These are phyloP conservation scores for Eremobia ochroleuca DNA, from an alignment of 2,888 invertebrate species.

Conservation along the genomic window DNA sequence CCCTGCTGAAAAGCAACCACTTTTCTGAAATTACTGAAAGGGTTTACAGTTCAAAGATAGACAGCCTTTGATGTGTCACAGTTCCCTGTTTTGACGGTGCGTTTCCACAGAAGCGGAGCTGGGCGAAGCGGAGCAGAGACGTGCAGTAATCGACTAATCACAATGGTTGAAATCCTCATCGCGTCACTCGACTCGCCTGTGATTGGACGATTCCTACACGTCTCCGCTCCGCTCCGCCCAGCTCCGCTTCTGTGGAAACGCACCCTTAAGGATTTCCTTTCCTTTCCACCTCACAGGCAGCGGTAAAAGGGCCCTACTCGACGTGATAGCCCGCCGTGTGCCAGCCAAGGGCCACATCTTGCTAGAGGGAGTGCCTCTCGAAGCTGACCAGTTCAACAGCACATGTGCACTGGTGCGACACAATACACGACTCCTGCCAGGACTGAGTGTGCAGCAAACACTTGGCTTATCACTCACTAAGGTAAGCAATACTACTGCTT, in stretches of 20 bases:
- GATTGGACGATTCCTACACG: too few relatives aligned
- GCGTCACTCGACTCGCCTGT: too few relatives aligned
- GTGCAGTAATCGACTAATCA: too few relatives aligned
- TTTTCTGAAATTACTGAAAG: not conserved
- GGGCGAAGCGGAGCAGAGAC: too few relatives aligned
- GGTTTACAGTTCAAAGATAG: not conserved
- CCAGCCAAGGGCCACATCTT: slow-evolving; percentile 97
- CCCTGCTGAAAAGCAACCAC: not conserved
- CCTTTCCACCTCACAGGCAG: slow-evolving; percentile 92
- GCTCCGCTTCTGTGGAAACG: too few relatives aligned
- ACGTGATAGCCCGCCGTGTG: slow-evolving; percentile 96
- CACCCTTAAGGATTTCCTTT: not conserved
- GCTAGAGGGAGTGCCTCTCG: slow-evolving; percentile 96
- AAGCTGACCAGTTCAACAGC: slow-evolving; percentile 95
- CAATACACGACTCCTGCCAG: slow-evolving; percentile 95
- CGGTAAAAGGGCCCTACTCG: slow-evolving; percentile 98
- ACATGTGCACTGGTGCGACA: slow-evolving; percentile 97
- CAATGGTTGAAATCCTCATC: too few relatives aligned
- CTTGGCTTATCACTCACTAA: slow-evolving; percentile 95
- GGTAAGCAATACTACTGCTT: slow-evolving; percentile 81
- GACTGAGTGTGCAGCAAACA: slow-evolving; percentile 97
- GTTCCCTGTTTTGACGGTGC: too few relatives aligned
- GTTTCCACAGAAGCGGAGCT: too few relatives aligned
- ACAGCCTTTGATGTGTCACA: not conserved
- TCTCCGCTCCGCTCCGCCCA: too few relatives aligned